Conservation (phyloP, 2,113 vertebrate species). For the Plotosus lineatus region DNA sequence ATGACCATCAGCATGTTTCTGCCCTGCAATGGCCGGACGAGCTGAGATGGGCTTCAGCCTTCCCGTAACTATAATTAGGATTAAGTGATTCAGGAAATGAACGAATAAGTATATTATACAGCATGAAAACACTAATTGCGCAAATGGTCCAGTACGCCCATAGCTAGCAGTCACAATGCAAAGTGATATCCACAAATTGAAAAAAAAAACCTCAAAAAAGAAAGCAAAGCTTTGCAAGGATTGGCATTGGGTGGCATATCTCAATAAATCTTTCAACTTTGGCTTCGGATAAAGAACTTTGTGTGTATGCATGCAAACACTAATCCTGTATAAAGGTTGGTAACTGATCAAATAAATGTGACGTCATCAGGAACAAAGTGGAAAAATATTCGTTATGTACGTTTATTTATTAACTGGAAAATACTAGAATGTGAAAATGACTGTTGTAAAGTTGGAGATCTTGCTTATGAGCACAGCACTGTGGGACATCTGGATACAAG, state of each 20-base stretch:
- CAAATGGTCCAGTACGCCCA: neutral
- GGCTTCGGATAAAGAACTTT: neutral
- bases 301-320: too few relatives aligned
- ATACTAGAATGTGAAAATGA: neutral
- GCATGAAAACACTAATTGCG: neutral
- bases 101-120: too few relatives aligned
- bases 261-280: neutral
- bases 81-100: too few relatives aligned
- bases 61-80: too few relatives aligned
- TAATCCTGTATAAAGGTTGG: neutral
- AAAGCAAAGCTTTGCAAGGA: neutral
- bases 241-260: neutral
- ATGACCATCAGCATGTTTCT: too few relatives aligned
- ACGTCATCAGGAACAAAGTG: neutral
- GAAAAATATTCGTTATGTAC: neutral
- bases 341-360: neutral
- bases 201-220: neutral
- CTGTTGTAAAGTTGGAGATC: neutral
- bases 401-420: neutral
- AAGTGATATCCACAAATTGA: neutral
- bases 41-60: too few relatives aligned
- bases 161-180: neutral
- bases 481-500: conserved; percentile 32
- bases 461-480: neutral
- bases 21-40: too few relatives aligned